These are phyloP conservation scores for Actinopyga echinites DNA, from an alignment of 53 echinoderm and acorn worm genomes.

Conservation along the genomic window DNA sequence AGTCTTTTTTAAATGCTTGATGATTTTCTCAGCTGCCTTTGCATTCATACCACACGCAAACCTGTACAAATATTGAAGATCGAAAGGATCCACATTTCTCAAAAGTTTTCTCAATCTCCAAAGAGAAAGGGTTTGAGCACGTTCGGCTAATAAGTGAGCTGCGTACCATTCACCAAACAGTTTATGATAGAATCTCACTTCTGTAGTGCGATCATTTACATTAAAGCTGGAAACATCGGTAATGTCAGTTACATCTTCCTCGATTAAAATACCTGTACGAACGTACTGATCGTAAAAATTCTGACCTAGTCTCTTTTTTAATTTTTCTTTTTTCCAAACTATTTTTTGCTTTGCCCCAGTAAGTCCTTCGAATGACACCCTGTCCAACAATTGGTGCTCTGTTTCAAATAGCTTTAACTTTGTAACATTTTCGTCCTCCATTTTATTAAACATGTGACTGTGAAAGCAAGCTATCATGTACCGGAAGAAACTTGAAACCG, in stretches of 20 bases:
- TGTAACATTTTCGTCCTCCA: not conserved
- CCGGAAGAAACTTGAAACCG: constrained; percentile 12
- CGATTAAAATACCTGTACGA: not conserved
- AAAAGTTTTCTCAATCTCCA: not conserved
- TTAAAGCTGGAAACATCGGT: not conserved
- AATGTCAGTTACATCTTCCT: constrained; percentile 6
- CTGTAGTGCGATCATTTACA: not conserved
- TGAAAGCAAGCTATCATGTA: constrained; percentile 27
- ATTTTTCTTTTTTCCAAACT: not conserved
- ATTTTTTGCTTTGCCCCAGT: not conserved
- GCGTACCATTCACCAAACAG: constrained; percentile 14
- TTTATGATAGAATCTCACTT: constrained; percentile 21
- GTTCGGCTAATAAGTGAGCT: not conserved
- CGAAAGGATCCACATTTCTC: not conserved
- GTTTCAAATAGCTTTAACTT: not conserved
- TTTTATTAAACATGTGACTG: constrained; percentile 17
- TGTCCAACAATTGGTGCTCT: not conserved
- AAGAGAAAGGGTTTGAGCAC: not conserved
- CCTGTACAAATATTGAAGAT: constrained; percentile 15
- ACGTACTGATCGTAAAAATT: not conserved
- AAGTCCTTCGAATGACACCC: not conserved
- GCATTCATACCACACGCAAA: constrained; percentile 3
- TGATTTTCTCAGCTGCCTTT: not conserved
- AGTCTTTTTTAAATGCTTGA: not conserved
- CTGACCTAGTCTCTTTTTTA: not conserved